Base-by-base conservation (phyloP, 2,888 invertebrate species). In the Dasysyrphus albostriatus region DNA sequence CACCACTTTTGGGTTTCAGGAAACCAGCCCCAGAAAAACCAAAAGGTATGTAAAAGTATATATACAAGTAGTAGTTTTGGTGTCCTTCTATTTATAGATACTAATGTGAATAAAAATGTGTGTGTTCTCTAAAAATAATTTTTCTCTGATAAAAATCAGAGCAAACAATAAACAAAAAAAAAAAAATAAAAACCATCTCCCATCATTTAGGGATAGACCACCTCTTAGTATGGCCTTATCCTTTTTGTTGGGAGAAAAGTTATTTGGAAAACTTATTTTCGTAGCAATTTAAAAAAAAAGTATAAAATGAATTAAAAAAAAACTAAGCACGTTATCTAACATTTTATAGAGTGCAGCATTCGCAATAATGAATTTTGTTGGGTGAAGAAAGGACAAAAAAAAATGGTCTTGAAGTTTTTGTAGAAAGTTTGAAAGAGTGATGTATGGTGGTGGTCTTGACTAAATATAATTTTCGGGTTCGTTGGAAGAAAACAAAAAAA, bases 1-100 rank as follows among this genome's bases (percentile, higher is more conserved):
- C 98, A 3, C 99, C 99, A 0, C 94, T 98, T 10, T 95, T 97
- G 91, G 99, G 99, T 54, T 95, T 99, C 91, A 95, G 98, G 58
- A 98, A 98, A 90, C 96, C 96, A 19, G 98, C 97, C 16, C 98
- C 98, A 34, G 96, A 96, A 91, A 95, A 95, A 91, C 95, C 95
- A 29, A 96, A 95, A 94, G 96, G 96, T 96, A 93, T 92, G 94
- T 90, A 61, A n/a, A n/a, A n/a, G n/a, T n/a, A n/a, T n/a, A n/a
- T n/a, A 29, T 65, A 6, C 10, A 61, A n/a, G 16, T 42, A 59
- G 8, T 6, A 24, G 24, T 54, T 6, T 12, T 37, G 19, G 19
- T 37, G 37, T 19, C 59, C 37, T 39, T 37, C 10, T 12, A 14
- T 34, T 16, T 16, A 58, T 5, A 1, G 5, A 9, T 37, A 61